These are phyloP conservation scores for Platygyra sinensis DNA, from an alignment of 64 coral and sea anemone genomes.

Conservation along the genomic window DNA sequence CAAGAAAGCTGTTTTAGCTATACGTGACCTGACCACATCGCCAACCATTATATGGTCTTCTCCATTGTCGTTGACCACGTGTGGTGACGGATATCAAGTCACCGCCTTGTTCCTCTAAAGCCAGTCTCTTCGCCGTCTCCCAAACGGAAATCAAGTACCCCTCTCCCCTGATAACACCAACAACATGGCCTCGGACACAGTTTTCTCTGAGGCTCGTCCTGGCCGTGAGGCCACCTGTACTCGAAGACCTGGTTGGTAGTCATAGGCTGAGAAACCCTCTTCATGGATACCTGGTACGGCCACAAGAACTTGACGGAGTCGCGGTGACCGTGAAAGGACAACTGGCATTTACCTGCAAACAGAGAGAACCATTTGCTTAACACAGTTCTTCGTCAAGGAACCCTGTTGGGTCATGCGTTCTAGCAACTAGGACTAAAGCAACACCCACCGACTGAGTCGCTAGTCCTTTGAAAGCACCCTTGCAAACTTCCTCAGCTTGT, in stretches of 20 bases:
- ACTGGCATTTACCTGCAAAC: conserved; percentile 88
- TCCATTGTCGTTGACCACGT: conserved; percentile 87
- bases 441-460: no score
- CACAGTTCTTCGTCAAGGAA: neutral
- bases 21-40: conserved; percentile 80
- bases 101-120: conserved; percentile 75
- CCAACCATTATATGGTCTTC: conserved; percentile 99
- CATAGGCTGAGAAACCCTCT: conserved; percentile 50
- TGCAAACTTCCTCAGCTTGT: no score
- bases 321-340: conserved; percentile 97
- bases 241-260: conserved; percentile 20
- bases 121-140: conserved; percentile 94
- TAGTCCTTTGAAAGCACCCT: no score
- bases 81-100: conserved; percentile 87
- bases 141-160: conserved; percentile 97
- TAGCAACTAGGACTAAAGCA: no score
- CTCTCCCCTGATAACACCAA: conserved; percentile 95
- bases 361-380: neutral
- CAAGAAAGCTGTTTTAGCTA: neutral
- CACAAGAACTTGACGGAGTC: conserved; percentile 98
- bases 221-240: conserved; percentile 51
- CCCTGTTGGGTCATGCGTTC: no score
- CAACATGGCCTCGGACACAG: conserved; percentile 40
- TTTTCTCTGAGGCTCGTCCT: conserved; percentile 70
- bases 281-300: conserved; percentile 90